These are phyloP conservation scores for Timandra comae DNA, from an alignment of 2,888 invertebrate species.

Conservation along the genomic window DNA sequence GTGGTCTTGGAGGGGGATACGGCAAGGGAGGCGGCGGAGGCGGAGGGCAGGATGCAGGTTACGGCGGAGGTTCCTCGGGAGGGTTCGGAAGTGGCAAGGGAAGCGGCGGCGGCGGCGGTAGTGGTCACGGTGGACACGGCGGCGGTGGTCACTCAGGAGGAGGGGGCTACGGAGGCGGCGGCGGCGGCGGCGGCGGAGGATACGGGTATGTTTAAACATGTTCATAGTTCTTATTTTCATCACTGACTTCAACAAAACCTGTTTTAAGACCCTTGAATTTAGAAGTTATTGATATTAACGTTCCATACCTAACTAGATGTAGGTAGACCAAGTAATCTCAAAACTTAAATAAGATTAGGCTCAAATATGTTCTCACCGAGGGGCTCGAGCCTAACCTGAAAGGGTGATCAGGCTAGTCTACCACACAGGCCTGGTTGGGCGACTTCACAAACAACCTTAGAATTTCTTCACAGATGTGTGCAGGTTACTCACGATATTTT, in stretches of 20 bases:
- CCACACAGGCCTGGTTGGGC: no score
- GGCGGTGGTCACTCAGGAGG: slow-evolving; percentile 24
- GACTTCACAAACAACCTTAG: no score
- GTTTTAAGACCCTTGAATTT: no score
- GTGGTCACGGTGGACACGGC: slow-evolving; percentile 21
- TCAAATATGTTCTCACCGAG: no score
- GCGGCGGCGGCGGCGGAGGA: slow-evolving; percentile 24
- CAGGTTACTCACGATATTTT: no score
- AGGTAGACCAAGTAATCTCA: no score
- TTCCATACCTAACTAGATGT: no score
- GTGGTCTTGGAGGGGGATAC: slow-evolving; percentile 20
- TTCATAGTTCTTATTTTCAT: not conserved
- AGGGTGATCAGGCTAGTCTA: no score
- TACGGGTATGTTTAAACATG: slow-evolving; percentile 33
- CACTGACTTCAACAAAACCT: not conserved
- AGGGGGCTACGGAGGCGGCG: slow-evolving; percentile 18
- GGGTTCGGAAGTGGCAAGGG: slow-evolving; percentile 21
- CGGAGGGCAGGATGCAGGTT: slow-evolving; percentile 13
- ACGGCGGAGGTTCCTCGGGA: slow-evolving; percentile 27
- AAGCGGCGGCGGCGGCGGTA: slow-evolving; percentile 22
- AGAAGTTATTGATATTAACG: no score
- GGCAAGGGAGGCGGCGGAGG: slow-evolving; percentile 19
- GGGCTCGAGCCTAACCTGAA: no score
- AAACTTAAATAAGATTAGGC: no score
- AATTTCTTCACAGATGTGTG: no score